Evolutionary conservation across 92 coral and sea anemone species (phyloP).

Genomic region (Umimayanthus chanpuru): DNA sequence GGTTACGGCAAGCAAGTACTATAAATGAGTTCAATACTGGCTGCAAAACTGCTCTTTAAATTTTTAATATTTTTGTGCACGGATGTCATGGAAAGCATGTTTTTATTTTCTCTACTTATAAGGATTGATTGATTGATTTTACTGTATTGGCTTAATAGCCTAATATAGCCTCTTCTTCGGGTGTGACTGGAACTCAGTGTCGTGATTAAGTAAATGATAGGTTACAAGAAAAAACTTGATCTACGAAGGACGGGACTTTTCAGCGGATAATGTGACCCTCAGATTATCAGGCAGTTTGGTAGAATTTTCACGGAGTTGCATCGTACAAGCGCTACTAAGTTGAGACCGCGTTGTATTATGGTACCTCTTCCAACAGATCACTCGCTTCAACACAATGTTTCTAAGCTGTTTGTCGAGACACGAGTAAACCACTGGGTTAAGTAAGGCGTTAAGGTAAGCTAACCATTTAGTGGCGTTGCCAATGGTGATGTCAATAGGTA

Average conservation of each 20-base stretch:
- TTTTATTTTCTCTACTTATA: too few species aligned
- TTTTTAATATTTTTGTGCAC: too few species aligned
- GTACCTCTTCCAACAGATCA: slow-evolving; percentile 21
- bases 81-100: too few species aligned
- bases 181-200: too few species aligned
- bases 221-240: neutral
- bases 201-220: too few species aligned
- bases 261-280: neutral
- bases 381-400: slow-evolving; percentile 52
- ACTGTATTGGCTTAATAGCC: too few species aligned
- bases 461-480: slow-evolving; percentile 85
- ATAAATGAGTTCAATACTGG: too few species aligned
- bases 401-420: slow-evolving; percentile 83
- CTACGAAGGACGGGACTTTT: neutral
- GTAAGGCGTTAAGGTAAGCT: slow-evolving; percentile 76
- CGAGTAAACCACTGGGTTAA: slow-evolving; percentile 84
- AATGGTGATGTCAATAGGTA: slow-evolving; percentile 32
- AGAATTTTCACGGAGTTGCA: neutral
- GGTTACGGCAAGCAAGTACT: too few species aligned
- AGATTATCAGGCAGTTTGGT: neutral
- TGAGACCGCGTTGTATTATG: neutral
- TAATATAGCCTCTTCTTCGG: too few species aligned
- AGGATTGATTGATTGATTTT: too few species aligned
- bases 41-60: too few species aligned
- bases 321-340: neutral